Conservation (phyloP, 2,797 vertebrate species). For the Danio kyathit region DNA sequence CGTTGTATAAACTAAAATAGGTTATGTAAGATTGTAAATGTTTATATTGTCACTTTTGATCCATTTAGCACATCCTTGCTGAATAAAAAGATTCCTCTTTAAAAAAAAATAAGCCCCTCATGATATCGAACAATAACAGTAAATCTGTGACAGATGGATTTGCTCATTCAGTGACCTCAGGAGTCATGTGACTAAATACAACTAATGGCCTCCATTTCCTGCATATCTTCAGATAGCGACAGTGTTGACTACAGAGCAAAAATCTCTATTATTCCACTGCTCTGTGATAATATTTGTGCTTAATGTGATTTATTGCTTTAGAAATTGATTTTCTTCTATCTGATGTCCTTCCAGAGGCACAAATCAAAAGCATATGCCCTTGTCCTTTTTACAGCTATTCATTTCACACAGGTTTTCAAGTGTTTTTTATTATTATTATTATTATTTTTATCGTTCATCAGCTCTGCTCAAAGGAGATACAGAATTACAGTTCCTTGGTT, state of each 20-base stretch:
- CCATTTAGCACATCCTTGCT: neutral
- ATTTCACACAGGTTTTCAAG: slow-evolving; percentile 57
- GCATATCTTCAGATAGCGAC: slow-evolving; percentile 1
- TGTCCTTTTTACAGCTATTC: slow-evolving; percentile 61
- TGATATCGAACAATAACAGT: neutral
- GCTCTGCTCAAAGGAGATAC: slow-evolving; percentile 40
- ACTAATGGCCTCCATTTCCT: slow-evolving; percentile 1
- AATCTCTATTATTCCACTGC: slow-evolving; percentile 56
- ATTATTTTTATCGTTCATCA: slow-evolving; percentile 37
- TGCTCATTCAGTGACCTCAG: slow-evolving; percentile 26
- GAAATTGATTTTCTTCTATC: slow-evolving; percentile 70
- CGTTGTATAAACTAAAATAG: too few relatives aligned
- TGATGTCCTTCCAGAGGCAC: slow-evolving; percentile 65
- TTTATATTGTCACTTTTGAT: neutral
- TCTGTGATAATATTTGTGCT: slow-evolving; percentile 63
- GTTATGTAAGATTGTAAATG: too few relatives aligned
- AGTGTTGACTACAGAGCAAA: slow-evolving; percentile 1
- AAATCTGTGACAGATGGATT: neutral
- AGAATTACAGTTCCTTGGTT: slow-evolving; percentile 39
- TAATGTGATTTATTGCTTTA: slow-evolving; percentile 71
- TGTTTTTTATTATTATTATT: slow-evolving; percentile 35
- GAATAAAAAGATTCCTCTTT: neutral
- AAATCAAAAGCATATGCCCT: slow-evolving; percentile 65
- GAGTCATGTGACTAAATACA: slow-evolving; percentile 43
- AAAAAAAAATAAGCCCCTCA: too few relatives aligned